phyloP scores from a whole-genome alignment of 1,140 invertebrate species.

The Phenacoccus solenopsis region DNA sequence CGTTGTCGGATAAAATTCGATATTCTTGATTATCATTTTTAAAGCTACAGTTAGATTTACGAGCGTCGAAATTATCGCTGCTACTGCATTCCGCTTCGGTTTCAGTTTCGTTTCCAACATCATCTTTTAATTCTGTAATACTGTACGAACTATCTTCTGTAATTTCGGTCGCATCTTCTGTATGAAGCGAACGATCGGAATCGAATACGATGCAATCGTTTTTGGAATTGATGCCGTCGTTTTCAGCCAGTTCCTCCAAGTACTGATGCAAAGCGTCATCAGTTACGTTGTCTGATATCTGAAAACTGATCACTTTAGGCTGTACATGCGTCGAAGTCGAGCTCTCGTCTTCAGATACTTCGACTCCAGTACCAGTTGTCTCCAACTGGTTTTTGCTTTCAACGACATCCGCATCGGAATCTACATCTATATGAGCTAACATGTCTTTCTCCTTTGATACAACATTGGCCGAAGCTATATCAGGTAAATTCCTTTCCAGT shows the following conservation, averaged over 20 bases:
- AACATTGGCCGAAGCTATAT: slow-evolving; percentile 23
- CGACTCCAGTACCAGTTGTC: no score
- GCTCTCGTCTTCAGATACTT: no score
- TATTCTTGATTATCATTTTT: neutral
- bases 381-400: neutral
- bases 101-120: slow-evolving; percentile 13
- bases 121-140: neutral
- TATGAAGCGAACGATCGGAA: neutral
- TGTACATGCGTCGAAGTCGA: neutral
- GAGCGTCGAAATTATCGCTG: neutral
- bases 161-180: neutral
- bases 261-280: slow-evolving; percentile 45
- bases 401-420: neutral
- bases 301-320: slow-evolving; percentile 28
- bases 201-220: neutral
- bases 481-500: slow-evolving; percentile 21
- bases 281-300: slow-evolving; percentile 37
- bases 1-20: neutral
- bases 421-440: neutral
- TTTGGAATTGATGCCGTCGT: neutral
- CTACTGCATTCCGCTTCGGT: slow-evolving; percentile 4
- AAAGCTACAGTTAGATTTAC: neutral
- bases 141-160: neutral
- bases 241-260: slow-evolving; percentile 38
- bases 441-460: neutral